Evolutionary conservation across 2,797 vertebrate genomes (phyloP).

Genomic region (Paramormyrops hopkinsi): DNA sequence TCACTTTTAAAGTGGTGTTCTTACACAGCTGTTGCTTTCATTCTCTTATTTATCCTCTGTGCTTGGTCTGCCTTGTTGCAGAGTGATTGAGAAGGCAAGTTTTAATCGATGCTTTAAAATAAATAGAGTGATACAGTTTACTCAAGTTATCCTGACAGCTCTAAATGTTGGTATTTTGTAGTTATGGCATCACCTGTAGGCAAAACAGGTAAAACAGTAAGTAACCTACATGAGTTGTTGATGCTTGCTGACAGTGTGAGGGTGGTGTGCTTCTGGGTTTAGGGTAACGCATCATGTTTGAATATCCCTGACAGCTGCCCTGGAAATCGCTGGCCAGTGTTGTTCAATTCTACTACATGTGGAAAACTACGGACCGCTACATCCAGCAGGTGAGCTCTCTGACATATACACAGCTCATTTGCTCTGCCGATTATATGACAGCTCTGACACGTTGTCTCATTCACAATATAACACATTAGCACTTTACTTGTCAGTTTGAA

Average conservation of each 20-base stretch:
- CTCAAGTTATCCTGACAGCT: neutral
- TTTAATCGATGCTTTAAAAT: neutral
- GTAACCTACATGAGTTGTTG: neutral
- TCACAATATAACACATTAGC: neutral
- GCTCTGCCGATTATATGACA: neutral
- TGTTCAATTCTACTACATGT: conserved; percentile 82
- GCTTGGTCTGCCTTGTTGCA: neutral
- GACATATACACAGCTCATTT: neutral
- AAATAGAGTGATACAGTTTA: neutral
- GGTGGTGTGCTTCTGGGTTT: neutral
- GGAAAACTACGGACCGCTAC: conserved; percentile 80
- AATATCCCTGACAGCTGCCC: conserved; percentile 55
- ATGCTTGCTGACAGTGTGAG: neutral
- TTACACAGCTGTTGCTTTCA: neutral
- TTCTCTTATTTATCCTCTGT: neutral
- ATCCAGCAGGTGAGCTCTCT: conserved; percentile 67
- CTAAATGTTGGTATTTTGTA: neutral
- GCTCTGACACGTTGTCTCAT: neutral
- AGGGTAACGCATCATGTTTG: neutral
- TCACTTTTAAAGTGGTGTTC: neutral
- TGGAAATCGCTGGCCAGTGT: conserved; percentile 80
- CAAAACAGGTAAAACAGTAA: neutral
- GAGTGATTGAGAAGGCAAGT: neutral
- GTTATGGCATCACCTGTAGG: neutral
- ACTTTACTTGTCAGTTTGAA: neutral